A percentile compares a stretch with the other conserved stretches of the same genome.
Conservation (phyloP, 2,888 invertebrate species). For the Cataglyphis rosenhaueri region DNA sequence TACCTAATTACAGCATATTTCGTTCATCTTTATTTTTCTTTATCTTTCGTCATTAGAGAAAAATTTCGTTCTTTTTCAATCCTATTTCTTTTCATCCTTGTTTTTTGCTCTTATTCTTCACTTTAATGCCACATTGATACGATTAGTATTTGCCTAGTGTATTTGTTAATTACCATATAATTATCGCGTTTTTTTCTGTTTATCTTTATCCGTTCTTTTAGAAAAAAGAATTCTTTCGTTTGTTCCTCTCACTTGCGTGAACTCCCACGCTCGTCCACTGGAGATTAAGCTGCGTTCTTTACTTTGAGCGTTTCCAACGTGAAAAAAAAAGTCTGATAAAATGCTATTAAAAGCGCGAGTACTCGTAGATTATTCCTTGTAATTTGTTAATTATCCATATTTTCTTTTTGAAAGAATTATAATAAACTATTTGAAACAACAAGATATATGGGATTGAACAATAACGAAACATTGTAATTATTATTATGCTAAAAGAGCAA, state of each 20-base stretch:
- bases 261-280: slow-evolving; percentile 11
- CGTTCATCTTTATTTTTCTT: background rate
- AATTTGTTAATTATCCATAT: background rate
- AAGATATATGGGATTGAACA: background rate
- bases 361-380: background rate
- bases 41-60: background rate
- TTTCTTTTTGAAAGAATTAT: background rate
- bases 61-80: background rate
- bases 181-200: slow-evolving; percentile 20
- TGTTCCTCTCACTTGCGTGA: background rate
- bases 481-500: background rate
- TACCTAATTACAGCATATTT: background rate
- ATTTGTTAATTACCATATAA: slow-evolving; percentile 40
- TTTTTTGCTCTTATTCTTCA: background rate
- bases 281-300: slow-evolving; percentile 18
- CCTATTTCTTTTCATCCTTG: background rate
- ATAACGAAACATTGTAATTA: background rate
- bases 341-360: slow-evolving; percentile 15
- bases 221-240: slow-evolving; percentile 10
- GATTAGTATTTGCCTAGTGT: slow-evolving; percentile 27
- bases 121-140: background rate
- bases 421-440: background rate
- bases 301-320: slow-evolving; percentile 30
- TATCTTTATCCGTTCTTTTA: slow-evolving; percentile 19
- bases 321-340: slow-evolving; percentile 23